Evolutionary conservation across 2,888 invertebrate species (phyloP).

Genomic region (Pogonocherus hispidulus): DNA sequence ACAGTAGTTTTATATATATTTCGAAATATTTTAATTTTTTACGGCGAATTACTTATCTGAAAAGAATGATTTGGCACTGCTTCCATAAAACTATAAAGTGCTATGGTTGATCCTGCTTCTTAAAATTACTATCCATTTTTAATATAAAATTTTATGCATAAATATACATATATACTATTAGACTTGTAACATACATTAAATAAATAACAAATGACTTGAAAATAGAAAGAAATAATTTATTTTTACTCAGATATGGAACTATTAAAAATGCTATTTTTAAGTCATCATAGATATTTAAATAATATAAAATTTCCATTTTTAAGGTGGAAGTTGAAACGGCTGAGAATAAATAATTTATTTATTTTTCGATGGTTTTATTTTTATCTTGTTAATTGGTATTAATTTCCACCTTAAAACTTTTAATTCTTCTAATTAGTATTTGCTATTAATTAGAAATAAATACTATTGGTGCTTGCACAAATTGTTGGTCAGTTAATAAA

Average conservation of each 20-base stretch:
- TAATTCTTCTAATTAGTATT: slow-evolving; percentile 51
- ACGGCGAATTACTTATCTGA: too few relatives aligned
- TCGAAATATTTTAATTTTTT: too few relatives aligned
- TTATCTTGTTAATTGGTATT: slow-evolving; percentile 38
- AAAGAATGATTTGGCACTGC: background rate
- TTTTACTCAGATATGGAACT: slow-evolving; percentile 46
- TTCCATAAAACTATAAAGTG: slow-evolving; percentile 28
- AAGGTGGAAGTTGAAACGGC: slow-evolving; percentile 42
- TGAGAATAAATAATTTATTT: slow-evolving; percentile 34
- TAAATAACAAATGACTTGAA: slow-evolving; percentile 48
- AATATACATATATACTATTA: slow-evolving; percentile 36
- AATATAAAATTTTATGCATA: slow-evolving; percentile 34
- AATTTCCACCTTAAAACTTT: slow-evolving; percentile 49
- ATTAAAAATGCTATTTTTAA: slow-evolving; percentile 49
- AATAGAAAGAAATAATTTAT: slow-evolving; percentile 50
- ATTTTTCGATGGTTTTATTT: slow-evolving; percentile 43
- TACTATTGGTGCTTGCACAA: slow-evolving; percentile 64
- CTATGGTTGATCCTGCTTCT: slow-evolving; percentile 46
- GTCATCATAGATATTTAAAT: slow-evolving; percentile 49
- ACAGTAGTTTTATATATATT: too few relatives aligned
- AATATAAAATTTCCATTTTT: slow-evolving; percentile 43
- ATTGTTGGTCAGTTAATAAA: slow-evolving; percentile 58
- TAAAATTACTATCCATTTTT: slow-evolving; percentile 39
- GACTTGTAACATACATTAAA: slow-evolving; percentile 42
- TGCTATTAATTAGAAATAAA: slow-evolving; percentile 51